Evolutionary conservation across 2,113 vertebrate species (phyloP), one percentile per base, ranked within the genome.

Genomic region (Sturnus vulgaris): DNA sequence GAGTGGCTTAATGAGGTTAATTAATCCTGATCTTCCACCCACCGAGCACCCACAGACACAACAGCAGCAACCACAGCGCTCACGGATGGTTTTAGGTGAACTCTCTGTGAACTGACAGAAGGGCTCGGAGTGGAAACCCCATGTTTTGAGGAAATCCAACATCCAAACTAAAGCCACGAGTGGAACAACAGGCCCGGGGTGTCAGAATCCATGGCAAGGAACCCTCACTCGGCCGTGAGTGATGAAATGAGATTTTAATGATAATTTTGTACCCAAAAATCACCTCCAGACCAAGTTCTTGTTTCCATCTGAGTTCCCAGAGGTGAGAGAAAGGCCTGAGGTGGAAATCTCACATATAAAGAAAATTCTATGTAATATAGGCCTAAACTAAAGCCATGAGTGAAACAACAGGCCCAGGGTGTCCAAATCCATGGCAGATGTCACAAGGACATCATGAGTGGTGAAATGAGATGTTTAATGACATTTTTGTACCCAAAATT

Each of bases 71-170:
- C 55, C 7, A 1, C 46, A 5, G 6, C 10, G 8, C 7, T 27
- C 31, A 1, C 21, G 12, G 37, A 6, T 4, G 37, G 52, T 6
- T 61, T 57, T 1, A 1, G 5, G 5, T 20, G 23, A 49, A 81
- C 86, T 30, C 47, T 13, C 19, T 8, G 2, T 33, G 23, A 44
- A 30, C 68, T 35, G 35, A 31, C 44, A 55, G 37, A 42, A 49
- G 14, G 46, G 44, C 71, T 44, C 23, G 11, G 9, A 25, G 22
- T 56, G 70, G 56, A 30, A 66, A 82, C 30, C 15, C 9, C 7
- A 2, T 1, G 3, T 24, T 20, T 69, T 5, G 5, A 9, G 22
- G 23, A 77, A 78, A 61, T 46, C 21, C 42, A 21, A 2, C 14
- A 5, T 16, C 19, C 56, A 5, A 82, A 46, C 2, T 4, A 37